phyloP scores from a whole-genome alignment of 2,888 invertebrate species.

The Blastobasis adustella region DNA sequence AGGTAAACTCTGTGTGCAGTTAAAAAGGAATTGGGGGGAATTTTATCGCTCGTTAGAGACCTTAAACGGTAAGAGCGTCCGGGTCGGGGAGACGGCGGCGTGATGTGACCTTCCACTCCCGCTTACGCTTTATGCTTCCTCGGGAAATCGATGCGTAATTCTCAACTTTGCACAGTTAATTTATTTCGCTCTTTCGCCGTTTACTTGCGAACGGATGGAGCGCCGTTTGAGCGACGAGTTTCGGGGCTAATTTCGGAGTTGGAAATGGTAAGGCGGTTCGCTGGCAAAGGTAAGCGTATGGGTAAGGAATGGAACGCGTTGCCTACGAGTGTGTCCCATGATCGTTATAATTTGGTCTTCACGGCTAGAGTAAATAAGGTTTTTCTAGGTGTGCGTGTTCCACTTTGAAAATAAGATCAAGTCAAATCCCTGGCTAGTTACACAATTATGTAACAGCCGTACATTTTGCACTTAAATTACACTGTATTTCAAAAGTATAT shows the following conservation, averaged over 20 bases:
- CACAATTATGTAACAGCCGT: no score
- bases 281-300: no score
- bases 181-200: constrained; percentile 18
- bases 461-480: no score
- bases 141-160: constrained; percentile 33
- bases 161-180: constrained; percentile 16
- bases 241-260: not conserved
- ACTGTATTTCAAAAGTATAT: no score
- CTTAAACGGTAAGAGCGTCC: constrained; percentile 44
- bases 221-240: not conserved
- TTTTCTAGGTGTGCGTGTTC: no score
- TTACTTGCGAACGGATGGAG: not conserved
- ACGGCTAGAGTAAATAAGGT: no score
- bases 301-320: no score
- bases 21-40: constrained; percentile 61
- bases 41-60: constrained; percentile 71
- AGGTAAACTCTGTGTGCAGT: constrained; percentile 64
- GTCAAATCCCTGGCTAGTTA: no score
- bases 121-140: constrained; percentile 27
- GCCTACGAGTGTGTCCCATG: no score
- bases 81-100: constrained; percentile 18
- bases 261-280: no score
- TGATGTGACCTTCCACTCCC: constrained; percentile 20
- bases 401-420: no score
- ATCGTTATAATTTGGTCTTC: no score